Conservation (phyloP, 2,797 vertebrate species). For the Acridotheres tristis region DNA sequence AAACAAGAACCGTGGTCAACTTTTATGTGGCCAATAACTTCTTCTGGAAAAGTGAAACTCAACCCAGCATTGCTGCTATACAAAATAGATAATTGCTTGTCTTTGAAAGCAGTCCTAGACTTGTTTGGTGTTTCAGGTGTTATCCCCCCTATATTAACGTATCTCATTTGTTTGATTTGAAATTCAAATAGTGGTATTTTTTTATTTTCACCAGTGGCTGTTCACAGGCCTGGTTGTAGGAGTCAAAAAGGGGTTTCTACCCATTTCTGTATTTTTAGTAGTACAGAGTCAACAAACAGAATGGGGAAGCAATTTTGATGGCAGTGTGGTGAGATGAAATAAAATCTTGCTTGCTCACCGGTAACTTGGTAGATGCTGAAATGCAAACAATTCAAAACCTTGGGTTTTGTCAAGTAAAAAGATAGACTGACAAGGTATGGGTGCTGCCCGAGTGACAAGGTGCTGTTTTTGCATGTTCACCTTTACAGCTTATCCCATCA, state of each 20-base stretch:
- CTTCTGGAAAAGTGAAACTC: not conserved
- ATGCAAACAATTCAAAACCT: not conserved
- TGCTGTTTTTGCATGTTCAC: not conserved
- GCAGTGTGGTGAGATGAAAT: not conserved
- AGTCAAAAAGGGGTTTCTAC: not conserved
- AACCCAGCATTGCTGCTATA: not conserved
- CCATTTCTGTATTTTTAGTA: not conserved
- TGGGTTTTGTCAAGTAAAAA: not conserved
- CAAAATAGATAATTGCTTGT: not conserved
- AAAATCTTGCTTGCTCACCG: not conserved
- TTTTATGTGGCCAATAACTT: not conserved
- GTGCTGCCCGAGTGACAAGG: not conserved
- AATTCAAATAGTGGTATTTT: not conserved
- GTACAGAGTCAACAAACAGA: not conserved
- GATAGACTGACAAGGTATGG: not conserved
- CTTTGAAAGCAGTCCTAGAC: not conserved
- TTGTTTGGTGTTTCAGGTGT: not conserved
- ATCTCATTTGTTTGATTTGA: slow-evolving; percentile 4
- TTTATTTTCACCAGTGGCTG: not conserved
- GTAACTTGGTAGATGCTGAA: not conserved
- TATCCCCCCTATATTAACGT: not conserved
- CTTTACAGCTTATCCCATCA: not conserved
- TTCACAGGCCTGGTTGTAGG: not conserved
- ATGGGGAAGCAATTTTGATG: not conserved
- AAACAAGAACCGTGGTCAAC: not conserved